Evolutionary conservation across 2,888 invertebrate species (phyloP).

Genomic region (Drosophila kanekoi): DNA sequence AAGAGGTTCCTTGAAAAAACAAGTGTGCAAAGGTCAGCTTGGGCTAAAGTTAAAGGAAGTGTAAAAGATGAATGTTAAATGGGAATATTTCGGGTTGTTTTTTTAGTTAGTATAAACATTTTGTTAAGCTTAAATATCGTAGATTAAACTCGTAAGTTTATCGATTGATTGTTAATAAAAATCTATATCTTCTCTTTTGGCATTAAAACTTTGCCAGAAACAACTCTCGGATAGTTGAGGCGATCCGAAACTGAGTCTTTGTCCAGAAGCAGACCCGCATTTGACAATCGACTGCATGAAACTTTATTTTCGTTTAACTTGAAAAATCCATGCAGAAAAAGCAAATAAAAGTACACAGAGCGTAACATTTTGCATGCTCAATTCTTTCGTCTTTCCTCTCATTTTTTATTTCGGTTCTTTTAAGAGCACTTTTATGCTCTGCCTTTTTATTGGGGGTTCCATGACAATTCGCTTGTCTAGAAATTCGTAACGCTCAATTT

Average conservation of each 20-base stretch:
- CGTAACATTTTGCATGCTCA: slow-evolving; percentile 16
- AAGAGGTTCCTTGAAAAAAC: neutral
- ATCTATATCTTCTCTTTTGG: too few species aligned
- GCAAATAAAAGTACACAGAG: slow-evolving; percentile 13
- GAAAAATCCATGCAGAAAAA: neutral
- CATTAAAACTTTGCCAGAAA: too few species aligned
- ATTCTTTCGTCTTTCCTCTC: neutral
- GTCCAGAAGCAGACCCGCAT: too few species aligned
- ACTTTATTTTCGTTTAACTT: neutral
- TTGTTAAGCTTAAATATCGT: too few species aligned
- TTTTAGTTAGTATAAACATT: too few species aligned
- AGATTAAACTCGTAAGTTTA: too few species aligned
- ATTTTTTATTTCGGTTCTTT: neutral
- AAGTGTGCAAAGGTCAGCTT: neutral
- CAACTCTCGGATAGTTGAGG: too few species aligned
- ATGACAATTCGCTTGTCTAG: slow-evolving; percentile 5
- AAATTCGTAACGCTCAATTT: slow-evolving; percentile 19
- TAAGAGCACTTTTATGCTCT: neutral
- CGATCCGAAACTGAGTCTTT: neutral
- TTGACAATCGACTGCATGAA: neutral
- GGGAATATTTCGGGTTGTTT: too few species aligned
- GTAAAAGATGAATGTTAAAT: too few species aligned
- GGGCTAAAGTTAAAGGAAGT: too few species aligned
- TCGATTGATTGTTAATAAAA: too few species aligned
- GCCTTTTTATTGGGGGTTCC: neutral